These are phyloP conservation scores for Tinamus major DNA, from an alignment of 2,797 vertebrate genomes.

Conservation along the genomic window DNA sequence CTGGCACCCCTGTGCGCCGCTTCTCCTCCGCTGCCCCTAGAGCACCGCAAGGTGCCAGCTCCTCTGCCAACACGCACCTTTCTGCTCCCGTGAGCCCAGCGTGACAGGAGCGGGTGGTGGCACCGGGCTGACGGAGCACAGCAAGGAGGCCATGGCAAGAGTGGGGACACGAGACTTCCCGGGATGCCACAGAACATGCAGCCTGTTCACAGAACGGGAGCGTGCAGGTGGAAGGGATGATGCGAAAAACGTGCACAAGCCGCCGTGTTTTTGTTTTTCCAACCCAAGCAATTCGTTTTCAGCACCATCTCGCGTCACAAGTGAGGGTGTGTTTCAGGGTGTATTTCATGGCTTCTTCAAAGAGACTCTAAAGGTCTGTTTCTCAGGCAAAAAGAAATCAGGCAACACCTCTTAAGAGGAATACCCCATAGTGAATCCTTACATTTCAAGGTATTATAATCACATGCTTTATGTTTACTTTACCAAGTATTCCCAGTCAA, in stretches of 20 bases:
- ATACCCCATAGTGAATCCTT: background rate
- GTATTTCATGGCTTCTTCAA: background rate
- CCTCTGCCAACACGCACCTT: background rate
- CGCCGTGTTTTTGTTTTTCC: background rate
- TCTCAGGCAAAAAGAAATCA: background rate
- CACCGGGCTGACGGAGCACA: background rate
- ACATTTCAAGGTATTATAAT: background rate
- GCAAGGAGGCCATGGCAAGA: background rate
- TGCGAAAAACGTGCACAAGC: background rate
- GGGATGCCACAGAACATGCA: background rate
- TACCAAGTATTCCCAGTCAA: background rate
- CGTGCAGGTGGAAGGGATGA: too few relatives aligned
- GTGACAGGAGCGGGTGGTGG: background rate
- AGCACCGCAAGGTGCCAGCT: too few relatives aligned
- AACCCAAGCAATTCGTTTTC: background rate
- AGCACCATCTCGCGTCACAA: background rate
- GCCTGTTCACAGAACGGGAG: background rate
- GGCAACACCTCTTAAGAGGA: background rate
- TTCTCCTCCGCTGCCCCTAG: background rate
- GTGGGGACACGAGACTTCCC: background rate
- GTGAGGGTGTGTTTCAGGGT: fast-evolving
- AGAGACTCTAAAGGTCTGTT: background rate
- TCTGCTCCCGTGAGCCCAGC: background rate
- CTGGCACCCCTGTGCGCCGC: too few relatives aligned
- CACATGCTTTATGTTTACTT: background rate